A percentile compares a stretch with the other conserved stretches of the same genome.
Evolutionary conservation across 2,113 vertebrate genomes (phyloP).

Genomic region (Murina feae): DNA sequence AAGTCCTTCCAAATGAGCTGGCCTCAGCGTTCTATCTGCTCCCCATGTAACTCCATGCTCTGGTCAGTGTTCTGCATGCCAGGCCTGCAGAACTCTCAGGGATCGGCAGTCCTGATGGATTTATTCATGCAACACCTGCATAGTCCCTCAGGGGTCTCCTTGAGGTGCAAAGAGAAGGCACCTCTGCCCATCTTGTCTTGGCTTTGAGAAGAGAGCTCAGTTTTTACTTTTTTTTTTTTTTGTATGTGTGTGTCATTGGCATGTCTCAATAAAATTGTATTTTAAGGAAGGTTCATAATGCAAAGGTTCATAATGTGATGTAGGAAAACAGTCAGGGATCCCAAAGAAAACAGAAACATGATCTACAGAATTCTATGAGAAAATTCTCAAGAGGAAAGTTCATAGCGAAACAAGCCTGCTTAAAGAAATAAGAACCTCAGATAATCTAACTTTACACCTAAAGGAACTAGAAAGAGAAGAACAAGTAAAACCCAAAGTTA

Average conservation of each 20-base stretch:
- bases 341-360: not conserved
- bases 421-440: not conserved
- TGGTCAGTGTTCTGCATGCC: not conserved
- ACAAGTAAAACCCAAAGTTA: not conserved
- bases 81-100: not conserved
- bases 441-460: not conserved
- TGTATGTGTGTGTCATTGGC: not conserved
- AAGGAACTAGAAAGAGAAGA: not conserved
- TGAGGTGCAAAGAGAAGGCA: not conserved
- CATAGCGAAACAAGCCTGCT: not conserved
- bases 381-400: not conserved
- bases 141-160: not conserved
- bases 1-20: not conserved
- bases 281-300: not conserved
- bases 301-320: not conserved
- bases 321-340: not conserved
- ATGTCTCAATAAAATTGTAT: not conserved
- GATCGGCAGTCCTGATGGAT: not conserved
- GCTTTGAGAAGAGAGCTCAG: not conserved
- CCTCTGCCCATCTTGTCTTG: not conserved
- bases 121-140: not conserved
- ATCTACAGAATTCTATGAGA: not conserved
- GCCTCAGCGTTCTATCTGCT: not conserved
- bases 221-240: not conserved
- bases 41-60: not conserved